Percentiles rank a stretch among this genome's conserved stretches.
These are phyloP conservation scores for Lucilia sericata DNA, from an alignment of 1,140 invertebrate genomes.

Conservation along the genomic window DNA sequence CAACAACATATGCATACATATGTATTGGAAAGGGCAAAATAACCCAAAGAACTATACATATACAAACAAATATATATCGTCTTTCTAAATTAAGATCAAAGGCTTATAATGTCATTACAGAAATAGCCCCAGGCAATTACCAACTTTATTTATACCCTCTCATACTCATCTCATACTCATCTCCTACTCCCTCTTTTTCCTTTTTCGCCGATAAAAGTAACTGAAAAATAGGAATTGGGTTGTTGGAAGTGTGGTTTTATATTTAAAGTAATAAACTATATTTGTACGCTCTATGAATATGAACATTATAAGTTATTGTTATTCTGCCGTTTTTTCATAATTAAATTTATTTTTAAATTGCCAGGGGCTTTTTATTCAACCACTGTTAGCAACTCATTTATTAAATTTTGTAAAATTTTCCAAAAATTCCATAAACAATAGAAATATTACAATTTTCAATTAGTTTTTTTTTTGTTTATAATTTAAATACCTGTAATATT, in stretches of 20 bases:
- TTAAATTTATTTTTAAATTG: background rate
- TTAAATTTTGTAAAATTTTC: background rate
- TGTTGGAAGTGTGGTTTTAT: too few relatives aligned
- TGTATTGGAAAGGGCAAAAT: background rate
- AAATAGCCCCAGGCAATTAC: constrained; percentile 2
- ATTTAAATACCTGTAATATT: too few relatives aligned
- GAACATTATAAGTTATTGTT: background rate
- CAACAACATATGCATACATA: background rate
- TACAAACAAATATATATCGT: background rate
- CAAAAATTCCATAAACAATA: background rate
- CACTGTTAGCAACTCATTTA: background rate
- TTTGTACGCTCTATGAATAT: too few relatives aligned
- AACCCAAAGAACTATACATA: background rate
- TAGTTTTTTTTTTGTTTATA: background rate
- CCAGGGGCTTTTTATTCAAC: background rate
- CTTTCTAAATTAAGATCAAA: constrained; percentile 23
- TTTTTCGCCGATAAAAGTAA: too few relatives aligned
- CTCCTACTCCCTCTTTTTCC: too few relatives aligned
- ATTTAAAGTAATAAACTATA: too few relatives aligned
- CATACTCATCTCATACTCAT: too few relatives aligned
- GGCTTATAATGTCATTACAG: constrained; percentile 11
- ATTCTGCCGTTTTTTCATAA: background rate
- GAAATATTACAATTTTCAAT: background rate
- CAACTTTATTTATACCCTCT: background rate
- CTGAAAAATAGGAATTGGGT: too few relatives aligned